Percentiles rank a stretch among this genome's conserved stretches.
Evolutionary conservation across 2,113 vertebrate genomes (phyloP).

Genomic region (Trachemys scripta): DNA sequence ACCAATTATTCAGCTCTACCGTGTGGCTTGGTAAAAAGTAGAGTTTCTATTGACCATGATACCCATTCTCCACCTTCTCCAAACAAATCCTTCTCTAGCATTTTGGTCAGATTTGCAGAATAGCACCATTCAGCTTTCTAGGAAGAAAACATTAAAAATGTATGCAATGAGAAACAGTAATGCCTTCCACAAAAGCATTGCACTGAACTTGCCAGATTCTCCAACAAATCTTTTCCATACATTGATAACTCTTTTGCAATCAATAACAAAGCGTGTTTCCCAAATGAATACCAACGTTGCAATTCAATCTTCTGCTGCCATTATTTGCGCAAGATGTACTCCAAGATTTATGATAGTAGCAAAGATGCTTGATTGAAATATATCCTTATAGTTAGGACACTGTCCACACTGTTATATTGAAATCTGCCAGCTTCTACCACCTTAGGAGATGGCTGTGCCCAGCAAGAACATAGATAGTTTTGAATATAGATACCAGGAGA

Average conservation of each 20-base stretch:
- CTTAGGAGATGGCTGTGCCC: not conserved
- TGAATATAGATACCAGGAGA: not conserved
- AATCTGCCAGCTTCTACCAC: too few relatives aligned
- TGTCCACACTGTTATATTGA: not conserved
- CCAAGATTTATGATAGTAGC: slow-evolving; percentile 29
- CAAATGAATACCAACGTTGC: slow-evolving; percentile 8
- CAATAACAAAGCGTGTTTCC: slow-evolving; percentile 22
- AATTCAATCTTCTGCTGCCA: not conserved
- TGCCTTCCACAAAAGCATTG: not conserved
- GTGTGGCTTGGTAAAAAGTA: not conserved
- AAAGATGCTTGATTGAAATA: slow-evolving; percentile 60
- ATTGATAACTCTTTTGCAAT: slow-evolving; percentile 32
- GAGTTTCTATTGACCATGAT: not conserved
- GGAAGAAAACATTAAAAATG: not conserved
- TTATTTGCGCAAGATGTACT: not conserved
- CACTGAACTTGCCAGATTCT: slow-evolving; percentile 35
- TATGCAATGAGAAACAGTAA: not conserved
- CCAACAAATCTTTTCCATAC: slow-evolving; percentile 17
- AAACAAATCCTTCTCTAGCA: not conserved
- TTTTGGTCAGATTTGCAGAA: not conserved
- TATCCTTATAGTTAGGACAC: not conserved
- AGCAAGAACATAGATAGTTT: not conserved
- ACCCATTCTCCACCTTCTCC: not conserved
- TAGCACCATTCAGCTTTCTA: not conserved
- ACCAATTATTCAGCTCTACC: not conserved